phyloP scores from a whole-genome alignment of 2,113 vertebrate species.

The Physeter macrocephalus region DNA sequence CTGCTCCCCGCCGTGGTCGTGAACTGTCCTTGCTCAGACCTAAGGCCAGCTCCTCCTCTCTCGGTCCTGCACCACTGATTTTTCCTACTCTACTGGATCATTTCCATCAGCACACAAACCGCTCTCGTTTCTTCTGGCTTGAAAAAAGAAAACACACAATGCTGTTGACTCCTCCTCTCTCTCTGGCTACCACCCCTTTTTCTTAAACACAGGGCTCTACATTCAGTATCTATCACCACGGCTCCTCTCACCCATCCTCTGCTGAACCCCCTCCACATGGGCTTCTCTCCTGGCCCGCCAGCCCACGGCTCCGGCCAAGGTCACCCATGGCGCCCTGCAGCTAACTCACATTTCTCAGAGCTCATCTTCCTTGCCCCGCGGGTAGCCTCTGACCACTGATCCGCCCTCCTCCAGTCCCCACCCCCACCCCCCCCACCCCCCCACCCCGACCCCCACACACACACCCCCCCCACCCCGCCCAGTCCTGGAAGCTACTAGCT shows the following conservation, averaged over 20 bases:
- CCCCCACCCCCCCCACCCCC: no score
- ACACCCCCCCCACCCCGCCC: not conserved
- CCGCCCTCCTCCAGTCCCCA: not conserved
- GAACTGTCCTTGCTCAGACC: not conserved
- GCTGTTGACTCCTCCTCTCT: not conserved
- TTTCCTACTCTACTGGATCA: not conserved
- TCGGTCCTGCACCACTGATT: not conserved
- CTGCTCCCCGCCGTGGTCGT: rapidly evolving
- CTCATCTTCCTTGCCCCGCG: not conserved
- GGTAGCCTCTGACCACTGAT: rapidly evolving
- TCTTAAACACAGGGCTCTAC: not conserved
- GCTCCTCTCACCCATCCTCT: not conserved
- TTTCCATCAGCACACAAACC: not conserved
- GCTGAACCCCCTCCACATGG: not conserved
- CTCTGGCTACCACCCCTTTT: not conserved
- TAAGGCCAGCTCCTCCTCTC: not conserved
- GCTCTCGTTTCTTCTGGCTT: not conserved
- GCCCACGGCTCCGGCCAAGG: not conserved
- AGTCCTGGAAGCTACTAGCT: not conserved
- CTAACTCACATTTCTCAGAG: not conserved
- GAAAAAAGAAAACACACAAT: not conserved
- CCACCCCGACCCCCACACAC: no score
- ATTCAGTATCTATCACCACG: not conserved
- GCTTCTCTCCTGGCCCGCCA: not conserved
- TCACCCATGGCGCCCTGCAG: not conserved